phyloP scores from a whole-genome alignment of 2,888 invertebrate species.

The Chloromyia formosa region DNA sequence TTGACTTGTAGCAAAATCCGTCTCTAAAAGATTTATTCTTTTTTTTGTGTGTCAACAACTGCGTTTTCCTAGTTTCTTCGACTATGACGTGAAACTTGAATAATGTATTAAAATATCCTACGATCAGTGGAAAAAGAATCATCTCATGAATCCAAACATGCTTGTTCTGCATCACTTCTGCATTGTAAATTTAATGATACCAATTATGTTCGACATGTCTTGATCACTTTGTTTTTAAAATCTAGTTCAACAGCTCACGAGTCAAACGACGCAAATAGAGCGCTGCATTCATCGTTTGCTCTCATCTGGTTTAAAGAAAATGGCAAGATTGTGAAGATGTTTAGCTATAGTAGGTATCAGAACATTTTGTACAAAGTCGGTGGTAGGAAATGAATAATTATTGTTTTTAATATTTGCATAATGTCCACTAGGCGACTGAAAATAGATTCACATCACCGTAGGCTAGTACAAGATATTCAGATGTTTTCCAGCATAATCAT shows the following conservation, averaged over 20 bases:
- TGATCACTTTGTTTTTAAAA: constrained; percentile 36
- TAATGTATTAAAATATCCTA: constrained; percentile 10
- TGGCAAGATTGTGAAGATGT: too few species aligned
- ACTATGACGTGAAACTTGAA: too few species aligned
- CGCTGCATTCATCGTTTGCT: too few species aligned
- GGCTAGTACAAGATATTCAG: not conserved
- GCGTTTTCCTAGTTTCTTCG: too few species aligned
- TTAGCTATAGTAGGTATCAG: not conserved
- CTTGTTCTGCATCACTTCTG: constrained; percentile 40
- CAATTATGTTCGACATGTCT: constrained; percentile 43
- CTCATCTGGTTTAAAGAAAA: too few species aligned
- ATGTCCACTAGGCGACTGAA: constrained; percentile 3
- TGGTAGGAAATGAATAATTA: constrained; percentile 17
- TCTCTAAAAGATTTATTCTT: too few species aligned
- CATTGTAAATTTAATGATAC: constrained; percentile 44
- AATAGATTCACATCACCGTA: not conserved
- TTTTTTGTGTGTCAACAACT: too few species aligned
- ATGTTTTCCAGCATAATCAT: not conserved
- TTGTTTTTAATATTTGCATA: constrained; percentile 22
- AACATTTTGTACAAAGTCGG: not conserved
- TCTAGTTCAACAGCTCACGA: constrained; percentile 2
- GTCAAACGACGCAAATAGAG: too few species aligned
- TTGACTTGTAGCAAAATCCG: too few species aligned
- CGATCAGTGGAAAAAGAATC: constrained; percentile 5
- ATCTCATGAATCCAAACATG: constrained; percentile 38